These are phyloP conservation scores for Capricornis sumatraensis DNA, from an alignment of 2,113 vertebrate species.

Conservation along the genomic window DNA sequence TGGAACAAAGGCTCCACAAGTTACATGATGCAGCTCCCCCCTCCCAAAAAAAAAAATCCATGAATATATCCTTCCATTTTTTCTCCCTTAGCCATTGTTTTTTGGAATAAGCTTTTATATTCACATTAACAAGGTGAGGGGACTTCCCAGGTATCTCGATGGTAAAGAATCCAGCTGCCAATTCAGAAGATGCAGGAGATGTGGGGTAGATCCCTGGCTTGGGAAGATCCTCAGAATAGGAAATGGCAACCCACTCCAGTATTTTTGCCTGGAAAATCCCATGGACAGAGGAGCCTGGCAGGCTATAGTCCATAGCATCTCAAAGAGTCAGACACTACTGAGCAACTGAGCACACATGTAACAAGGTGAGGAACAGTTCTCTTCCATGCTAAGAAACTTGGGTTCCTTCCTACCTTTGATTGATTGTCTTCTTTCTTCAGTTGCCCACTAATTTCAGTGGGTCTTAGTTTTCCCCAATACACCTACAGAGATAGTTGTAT, in stretches of 20 bases:
- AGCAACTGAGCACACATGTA: not conserved
- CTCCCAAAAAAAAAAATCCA: not conserved
- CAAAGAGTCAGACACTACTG: not conserved
- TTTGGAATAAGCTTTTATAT: not conserved
- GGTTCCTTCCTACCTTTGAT: not conserved
- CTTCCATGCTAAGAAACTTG: not conserved
- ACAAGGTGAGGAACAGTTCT: not conserved
- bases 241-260: not conserved
- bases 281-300: not conserved
- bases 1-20: not conserved
- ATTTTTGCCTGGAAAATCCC: not conserved
- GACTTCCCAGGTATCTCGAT: not conserved
- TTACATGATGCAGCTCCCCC: not conserved
- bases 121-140: not conserved
- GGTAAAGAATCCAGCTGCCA: not conserved
- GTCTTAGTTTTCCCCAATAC: not conserved
- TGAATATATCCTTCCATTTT: not conserved
- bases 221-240: not conserved
- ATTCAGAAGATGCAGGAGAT: not conserved
- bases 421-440: not conserved
- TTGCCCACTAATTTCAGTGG: not conserved
- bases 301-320: not conserved
- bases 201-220: not conserved
- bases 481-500: not conserved
- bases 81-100: not conserved